A percentile compares a stretch with the other conserved stretches of the same genome.
Evolutionary conservation across 2,888 invertebrate genomes (phyloP).

Genomic region (Anoplius nigerrimus): DNA sequence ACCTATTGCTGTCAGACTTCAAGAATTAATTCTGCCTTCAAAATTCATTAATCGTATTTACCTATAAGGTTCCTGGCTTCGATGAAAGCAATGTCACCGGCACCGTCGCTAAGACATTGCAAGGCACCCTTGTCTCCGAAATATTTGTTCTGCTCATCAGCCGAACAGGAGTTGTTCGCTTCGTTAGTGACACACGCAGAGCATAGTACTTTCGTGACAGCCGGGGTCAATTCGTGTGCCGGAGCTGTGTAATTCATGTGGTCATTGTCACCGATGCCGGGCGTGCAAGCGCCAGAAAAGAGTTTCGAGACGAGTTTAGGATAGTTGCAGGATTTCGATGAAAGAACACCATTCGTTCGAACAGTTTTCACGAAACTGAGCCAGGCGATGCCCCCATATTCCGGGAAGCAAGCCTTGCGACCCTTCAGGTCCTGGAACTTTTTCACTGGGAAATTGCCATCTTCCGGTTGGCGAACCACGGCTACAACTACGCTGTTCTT

Average conservation of each 20-base stretch:
- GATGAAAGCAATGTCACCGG: conserved; percentile 80
- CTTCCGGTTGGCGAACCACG: conserved; percentile 74
- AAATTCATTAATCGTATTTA: conserved; percentile 52
- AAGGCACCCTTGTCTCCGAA: conserved; percentile 80
- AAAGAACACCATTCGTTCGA: conserved; percentile 76
- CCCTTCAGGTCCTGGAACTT: conserved; percentile 78
- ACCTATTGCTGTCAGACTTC: too few relatives aligned
- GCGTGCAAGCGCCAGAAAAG: conserved; percentile 79
- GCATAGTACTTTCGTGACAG: conserved; percentile 44
- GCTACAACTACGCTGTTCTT: conserved; percentile 77
- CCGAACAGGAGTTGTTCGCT: conserved; percentile 75
- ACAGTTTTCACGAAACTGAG: conserved; percentile 79
- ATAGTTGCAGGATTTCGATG: conserved; percentile 78
- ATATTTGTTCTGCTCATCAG: conserved; percentile 77
- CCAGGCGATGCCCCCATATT: conserved; percentile 82
- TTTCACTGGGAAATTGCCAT: conserved; percentile 65
- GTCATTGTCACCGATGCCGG: conserved; percentile 77
- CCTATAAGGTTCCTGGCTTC: conserved; percentile 76
- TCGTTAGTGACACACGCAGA: conserved; percentile 40
- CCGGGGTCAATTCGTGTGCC: neutral
- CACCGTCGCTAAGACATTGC: conserved; percentile 76
- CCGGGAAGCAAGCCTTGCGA: conserved; percentile 81
- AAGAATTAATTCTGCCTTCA: too few relatives aligned
- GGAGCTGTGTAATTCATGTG: conserved; percentile 64
- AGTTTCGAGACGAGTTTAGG: conserved; percentile 77